phyloP scores from a whole-genome alignment of 2,797 vertebrate genomes.

The Sebastes paucispinis region DNA sequence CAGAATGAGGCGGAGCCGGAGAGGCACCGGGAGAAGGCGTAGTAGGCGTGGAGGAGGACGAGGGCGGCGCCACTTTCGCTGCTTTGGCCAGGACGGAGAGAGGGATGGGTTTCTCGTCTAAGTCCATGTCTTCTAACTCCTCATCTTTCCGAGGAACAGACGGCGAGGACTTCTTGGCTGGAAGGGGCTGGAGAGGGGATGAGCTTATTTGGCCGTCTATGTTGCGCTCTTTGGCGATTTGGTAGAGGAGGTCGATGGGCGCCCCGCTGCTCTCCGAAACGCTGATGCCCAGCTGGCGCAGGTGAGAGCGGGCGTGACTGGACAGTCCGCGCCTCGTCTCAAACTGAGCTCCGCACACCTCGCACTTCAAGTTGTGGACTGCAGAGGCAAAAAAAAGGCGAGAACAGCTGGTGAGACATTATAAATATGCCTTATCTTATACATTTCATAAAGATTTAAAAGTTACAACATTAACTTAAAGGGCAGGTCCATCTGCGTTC shows the following conservation, averaged over 20 bases:
- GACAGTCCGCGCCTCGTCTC: slow-evolving; percentile 90
- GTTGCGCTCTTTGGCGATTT: slow-evolving; percentile 87
- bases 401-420: not conserved
- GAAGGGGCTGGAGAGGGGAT: slow-evolving; percentile 33
- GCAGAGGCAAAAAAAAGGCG: not conserved
- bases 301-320: slow-evolving; percentile 91
- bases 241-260: slow-evolving; percentile 90
- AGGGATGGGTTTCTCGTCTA: slow-evolving; percentile 73
- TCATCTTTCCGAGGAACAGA: slow-evolving; percentile 53
- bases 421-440: not conserved
- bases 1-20: slow-evolving; percentile 73
- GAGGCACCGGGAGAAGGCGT: slow-evolving; percentile 71
- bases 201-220: slow-evolving; percentile 60
- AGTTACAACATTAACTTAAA: not conserved
- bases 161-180: slow-evolving; percentile 71
- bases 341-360: slow-evolving; percentile 89
- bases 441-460: not conserved
- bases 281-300: slow-evolving; percentile 89
- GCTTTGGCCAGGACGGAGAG: slow-evolving; percentile 72
- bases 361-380: slow-evolving; percentile 83
- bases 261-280: slow-evolving; percentile 90
- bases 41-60: slow-evolving; percentile 62
- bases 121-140: slow-evolving; percentile 74
- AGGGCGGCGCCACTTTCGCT: slow-evolving; percentile 56
- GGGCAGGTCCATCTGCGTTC: too few species aligned